Percentiles rank a stretch among this genome's conserved stretches.
phyloP scores from a whole-genome alignment of 2,113 vertebrate species.

The Cairina moschata region DNA sequence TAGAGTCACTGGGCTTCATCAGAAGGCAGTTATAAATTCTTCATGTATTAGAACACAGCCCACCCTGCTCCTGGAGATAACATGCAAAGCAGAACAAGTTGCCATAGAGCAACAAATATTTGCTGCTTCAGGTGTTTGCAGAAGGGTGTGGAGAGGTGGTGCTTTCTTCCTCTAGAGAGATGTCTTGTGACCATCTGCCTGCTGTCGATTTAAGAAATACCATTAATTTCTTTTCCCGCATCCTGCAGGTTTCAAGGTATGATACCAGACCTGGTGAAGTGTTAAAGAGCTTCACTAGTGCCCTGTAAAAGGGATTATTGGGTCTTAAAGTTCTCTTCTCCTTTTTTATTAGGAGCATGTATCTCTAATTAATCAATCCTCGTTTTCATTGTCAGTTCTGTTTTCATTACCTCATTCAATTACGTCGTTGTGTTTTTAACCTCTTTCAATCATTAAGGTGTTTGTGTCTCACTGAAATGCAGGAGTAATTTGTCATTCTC shows the following conservation, averaged over 20 bases:
- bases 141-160: neutral
- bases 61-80: neutral
- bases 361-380: neutral
- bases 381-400: neutral
- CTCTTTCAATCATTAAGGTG: neutral
- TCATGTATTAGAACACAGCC: accelerated
- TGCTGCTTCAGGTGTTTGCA: neutral
- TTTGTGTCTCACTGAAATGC: neutral
- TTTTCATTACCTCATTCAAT: neutral
- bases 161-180: neutral
- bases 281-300: neutral
- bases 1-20: neutral
- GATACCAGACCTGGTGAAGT: neutral
- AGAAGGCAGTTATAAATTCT: neutral
- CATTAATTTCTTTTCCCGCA: neutral
- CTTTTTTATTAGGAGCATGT: accelerated
- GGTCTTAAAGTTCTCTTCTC: neutral
- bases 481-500: accelerated
- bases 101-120: accelerated
- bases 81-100: accelerated
- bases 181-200: neutral
- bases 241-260: neutral
- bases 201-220: neutral
- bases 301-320: neutral
- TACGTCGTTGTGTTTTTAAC: neutral